Percentiles rank a stretch among this genome's conserved stretches.
These are phyloP conservation scores for Phortica magna DNA, from an alignment of 2,888 invertebrate species.

Conservation along the genomic window DNA sequence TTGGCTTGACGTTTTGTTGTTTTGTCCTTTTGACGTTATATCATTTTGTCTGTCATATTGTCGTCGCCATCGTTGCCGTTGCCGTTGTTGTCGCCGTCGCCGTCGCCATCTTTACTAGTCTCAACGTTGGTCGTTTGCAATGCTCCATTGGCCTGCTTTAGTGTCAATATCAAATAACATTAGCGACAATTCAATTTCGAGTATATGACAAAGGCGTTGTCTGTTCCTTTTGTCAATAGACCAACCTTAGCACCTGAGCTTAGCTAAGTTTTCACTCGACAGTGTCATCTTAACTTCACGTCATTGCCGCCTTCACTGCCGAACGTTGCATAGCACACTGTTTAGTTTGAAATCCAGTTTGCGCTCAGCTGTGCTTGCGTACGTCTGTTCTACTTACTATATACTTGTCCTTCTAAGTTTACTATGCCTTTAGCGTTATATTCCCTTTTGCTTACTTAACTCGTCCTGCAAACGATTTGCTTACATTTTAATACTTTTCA, in stretches of 20 bases:
- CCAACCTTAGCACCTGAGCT: too few relatives aligned
- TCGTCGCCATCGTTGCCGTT: background rate
- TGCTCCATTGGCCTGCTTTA: conserved; percentile 21
- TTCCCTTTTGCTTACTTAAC: too few relatives aligned
- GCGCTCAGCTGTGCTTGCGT: too few relatives aligned
- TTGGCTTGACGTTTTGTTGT: background rate
- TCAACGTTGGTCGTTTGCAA: background rate
- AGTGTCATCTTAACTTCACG: background rate
- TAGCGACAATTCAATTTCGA: conserved; percentile 31
- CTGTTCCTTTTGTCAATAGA: background rate
- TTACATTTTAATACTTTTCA: too few relatives aligned
- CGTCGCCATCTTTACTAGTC: background rate
- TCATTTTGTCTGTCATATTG: background rate
- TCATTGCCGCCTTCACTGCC: too few relatives aligned
- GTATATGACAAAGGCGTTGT: conserved; percentile 25
- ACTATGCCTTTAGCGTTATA: too few relatives aligned
- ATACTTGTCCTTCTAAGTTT: too few relatives aligned
- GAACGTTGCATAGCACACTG: too few relatives aligned
- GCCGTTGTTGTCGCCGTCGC: background rate
- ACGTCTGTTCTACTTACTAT: too few relatives aligned
- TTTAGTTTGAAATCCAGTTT: too few relatives aligned
- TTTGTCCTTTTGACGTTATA: background rate
- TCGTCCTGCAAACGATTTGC: too few relatives aligned
- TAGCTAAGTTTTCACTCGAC: too few relatives aligned
- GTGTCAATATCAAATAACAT: conserved; percentile 25